Evolutionary conservation across 92 coral and sea anemone genomes (phyloP), one percentile per base, ranked within the genome.

Genomic region (Bergia sp.): DNA sequence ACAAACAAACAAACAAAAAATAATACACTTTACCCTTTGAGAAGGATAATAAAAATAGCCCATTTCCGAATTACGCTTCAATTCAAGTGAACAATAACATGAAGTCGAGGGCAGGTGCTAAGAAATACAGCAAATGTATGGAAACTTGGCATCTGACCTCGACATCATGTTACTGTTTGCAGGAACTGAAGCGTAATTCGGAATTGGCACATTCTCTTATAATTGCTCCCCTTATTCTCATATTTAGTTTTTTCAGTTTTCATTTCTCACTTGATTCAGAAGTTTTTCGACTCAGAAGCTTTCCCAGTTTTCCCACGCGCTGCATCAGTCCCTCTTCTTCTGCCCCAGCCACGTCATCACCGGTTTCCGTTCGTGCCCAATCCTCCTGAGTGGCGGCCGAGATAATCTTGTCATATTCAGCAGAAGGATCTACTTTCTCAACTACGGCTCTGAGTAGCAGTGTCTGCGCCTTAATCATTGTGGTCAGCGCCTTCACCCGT

Each of bases 401-500:
- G n/a, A 84, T 73, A 5, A 69, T 38, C 42, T 45, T 84, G 18
- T 84, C 87, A 45, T 42, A 84, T 0, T 84, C 79, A 44, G 79
- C 66, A 15, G 20, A 3, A 43, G 87, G 87, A 50, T 84, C 87
- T 0, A 71, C 41, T 73, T 84, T 84, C 39, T 84, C 42, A 29
- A 73, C 87, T 13, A 84, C 64, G 9, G 78, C 44, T 84, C 65
- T 44, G 45, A 84, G 87, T 50, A 84, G 37, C 44, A 40, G 61
- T 10, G 87, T 84, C 79, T 84, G 87, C 79, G 79, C 87, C 79
- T 69, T 84, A 71, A 84, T 67, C 87, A 84, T 18, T 69, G 77
- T 69, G 78, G 45, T 18, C 67, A 84, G 87, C 79, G 87, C 61
- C 67, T 84, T 84, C 87, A 84, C 79, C 42, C 87, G 87, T 84